Conservation (phyloP, 1,140 invertebrate species). For the Dendroctonus valens region DNA sequence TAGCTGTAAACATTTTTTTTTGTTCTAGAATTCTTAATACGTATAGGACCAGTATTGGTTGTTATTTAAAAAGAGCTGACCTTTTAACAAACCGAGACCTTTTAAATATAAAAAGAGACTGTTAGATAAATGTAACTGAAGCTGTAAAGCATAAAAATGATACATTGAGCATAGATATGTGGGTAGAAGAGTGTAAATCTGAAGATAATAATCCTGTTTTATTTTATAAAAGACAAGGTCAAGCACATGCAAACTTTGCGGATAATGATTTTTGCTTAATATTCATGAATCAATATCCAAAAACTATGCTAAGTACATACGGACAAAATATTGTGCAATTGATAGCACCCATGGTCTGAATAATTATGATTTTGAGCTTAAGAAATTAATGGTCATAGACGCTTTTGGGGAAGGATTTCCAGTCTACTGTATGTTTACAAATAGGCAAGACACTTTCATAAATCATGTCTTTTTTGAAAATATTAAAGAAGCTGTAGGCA, state of each 20-base stretch:
- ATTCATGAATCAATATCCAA: no score
- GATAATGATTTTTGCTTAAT: conserved; percentile 12
- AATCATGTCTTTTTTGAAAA: no score
- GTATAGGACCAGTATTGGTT: background rate
- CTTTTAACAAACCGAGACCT: background rate
- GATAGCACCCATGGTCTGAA: conserved; percentile 38
- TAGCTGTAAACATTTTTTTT: no score
- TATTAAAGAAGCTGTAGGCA: no score
- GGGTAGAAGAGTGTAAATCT: conserved; percentile 18
- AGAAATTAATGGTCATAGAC: no score
- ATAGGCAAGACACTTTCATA: no score
- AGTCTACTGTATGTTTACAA: no score
- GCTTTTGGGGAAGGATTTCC: no score
- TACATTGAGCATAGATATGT: conserved; percentile 19
- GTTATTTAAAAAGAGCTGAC: no score
- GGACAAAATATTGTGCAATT: no score
- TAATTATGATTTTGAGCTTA: conserved; percentile 36
- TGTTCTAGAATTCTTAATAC: no score
- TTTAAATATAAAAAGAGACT: conserved; percentile 4
- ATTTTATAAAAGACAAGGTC: conserved; percentile 16
- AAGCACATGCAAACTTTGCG: background rate
- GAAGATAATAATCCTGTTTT: conserved; percentile 11
- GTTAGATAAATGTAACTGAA: conserved; percentile 1
- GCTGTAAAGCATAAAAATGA: conserved; percentile 11
- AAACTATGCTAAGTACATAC: no score